Base-by-base conservation (phyloP, 2,888 invertebrate species). In the Tyria jacobaeae region DNA sequence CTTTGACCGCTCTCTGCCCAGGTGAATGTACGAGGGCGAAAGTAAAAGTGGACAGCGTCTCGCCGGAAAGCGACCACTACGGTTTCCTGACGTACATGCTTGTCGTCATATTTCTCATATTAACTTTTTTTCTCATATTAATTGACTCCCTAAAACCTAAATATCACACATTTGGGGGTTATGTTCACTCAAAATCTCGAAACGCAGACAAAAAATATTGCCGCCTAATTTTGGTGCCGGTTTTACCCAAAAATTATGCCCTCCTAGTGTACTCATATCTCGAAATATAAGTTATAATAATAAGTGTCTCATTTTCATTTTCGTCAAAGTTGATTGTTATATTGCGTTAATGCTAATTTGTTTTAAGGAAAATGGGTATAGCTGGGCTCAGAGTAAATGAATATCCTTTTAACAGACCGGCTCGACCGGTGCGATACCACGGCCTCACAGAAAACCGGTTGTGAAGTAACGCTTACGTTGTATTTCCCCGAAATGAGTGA, bases 11-110 rank as follows among this genome's bases (percentile, higher is more conserved):
- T 69, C 79, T 76, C 75, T 62, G 79, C 70, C 80, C 85, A 88
- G 90, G 91, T 90, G 90, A 91, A 90, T 79, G 91, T 83, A 87
- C 89, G 80, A 68, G 74, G 80, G 89, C 84, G 90, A 91, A 92
- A 92, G 91, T 91, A 91, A 92, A 91, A 91, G 91, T 90, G 86
- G 82, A 75, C 78, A 75, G 75, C 75, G 81, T 74, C 79, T 82
- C 80, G 79, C 59, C 85, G 81, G 85, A 86, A 83, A 85, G 84
- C 83, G 79, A 80, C 76, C 74, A 75, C 67, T 64, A 66, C 78
- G 76, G 81, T 85, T 88, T 88, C 86, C 87, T 86, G 78, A 78
- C 73, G 71, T 74, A 67, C 73, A 74, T 64, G 70, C 71, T 62
- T 67, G 64, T 62, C 50, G 66, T 68, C 54, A 70, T 62, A 68